Percentiles rank a stretch among this genome's conserved stretches.
Evolutionary conservation across 1,140 invertebrate genomes (phyloP).

Genomic region (Nasonia giraulti): DNA sequence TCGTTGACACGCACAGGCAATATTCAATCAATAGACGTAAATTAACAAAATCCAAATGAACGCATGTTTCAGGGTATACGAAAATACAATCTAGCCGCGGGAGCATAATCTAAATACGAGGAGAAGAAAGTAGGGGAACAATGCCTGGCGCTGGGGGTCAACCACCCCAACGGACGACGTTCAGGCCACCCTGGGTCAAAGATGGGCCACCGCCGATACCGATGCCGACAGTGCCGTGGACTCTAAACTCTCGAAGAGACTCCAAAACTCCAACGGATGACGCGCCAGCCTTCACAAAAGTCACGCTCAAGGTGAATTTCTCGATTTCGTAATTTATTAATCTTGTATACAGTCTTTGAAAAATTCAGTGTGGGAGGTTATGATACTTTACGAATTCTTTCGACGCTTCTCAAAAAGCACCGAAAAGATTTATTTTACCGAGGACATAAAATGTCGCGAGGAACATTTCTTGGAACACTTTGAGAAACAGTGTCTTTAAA

Average conservation of each 20-base stretch:
- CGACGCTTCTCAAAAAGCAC: no score
- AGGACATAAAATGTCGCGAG: no score
- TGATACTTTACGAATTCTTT: no score
- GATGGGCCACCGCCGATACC: slow-evolving; percentile 78
- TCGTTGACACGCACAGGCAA: no score
- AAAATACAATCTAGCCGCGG: no score
- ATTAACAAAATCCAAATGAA: background rate
- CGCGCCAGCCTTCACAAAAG: slow-evolving; percentile 69
- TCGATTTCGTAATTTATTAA: background rate
- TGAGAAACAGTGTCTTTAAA: no score
- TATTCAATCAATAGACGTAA: no score
- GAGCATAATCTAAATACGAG: no score
- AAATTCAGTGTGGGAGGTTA: background rate
- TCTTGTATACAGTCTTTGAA: background rate
- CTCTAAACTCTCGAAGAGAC: slow-evolving; percentile 73
- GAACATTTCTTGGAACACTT: no score
- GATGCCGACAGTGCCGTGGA: slow-evolving; percentile 79
- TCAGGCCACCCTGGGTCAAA: slow-evolving; percentile 88
- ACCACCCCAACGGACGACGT: slow-evolving; percentile 77
- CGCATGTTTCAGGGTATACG: no score
- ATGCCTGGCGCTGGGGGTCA: slow-evolving; percentile 73
- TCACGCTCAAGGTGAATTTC: slow-evolving; percentile 65
- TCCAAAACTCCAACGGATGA: slow-evolving; percentile 69
- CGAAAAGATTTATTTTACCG: no score
- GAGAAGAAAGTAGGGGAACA: slow-evolving; percentile 37